A percentile compares a stretch with the other conserved stretches of the same genome.
Conservation (phyloP, 53 echinoderm and acorn worm genomes). For the Paracentrotus lividus region DNA sequence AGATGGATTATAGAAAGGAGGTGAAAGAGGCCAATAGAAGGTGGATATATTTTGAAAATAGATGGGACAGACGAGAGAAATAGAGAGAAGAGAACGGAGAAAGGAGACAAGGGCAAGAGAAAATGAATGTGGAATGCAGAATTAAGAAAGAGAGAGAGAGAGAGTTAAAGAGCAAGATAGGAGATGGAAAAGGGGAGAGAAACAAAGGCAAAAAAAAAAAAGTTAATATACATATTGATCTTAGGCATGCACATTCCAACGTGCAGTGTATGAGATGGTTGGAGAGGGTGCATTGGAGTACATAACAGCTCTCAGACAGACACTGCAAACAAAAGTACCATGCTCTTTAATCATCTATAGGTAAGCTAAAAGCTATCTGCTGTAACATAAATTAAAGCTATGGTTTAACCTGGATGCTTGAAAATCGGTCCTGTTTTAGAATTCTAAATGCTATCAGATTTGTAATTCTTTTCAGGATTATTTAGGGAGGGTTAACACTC, state of each 20-base stretch:
- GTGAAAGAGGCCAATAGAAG: not conserved
- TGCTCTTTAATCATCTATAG: not conserved
- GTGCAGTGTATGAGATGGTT: conserved; percentile 33
- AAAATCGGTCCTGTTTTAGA: not conserved
- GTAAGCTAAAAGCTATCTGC: not conserved
- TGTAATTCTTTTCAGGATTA: too few relatives aligned
- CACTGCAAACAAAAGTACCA: conserved; percentile 34
- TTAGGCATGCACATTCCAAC: conserved; percentile 57
- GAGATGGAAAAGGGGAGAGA: not conserved
- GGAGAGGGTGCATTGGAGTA: not conserved
- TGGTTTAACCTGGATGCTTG: not conserved
- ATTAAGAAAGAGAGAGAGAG: not conserved
- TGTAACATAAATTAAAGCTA: not conserved
- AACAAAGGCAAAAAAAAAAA: not conserved
- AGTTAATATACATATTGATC: not conserved
- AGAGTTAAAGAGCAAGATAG: not conserved
- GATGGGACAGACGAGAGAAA: not conserved
- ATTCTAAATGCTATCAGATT: not conserved
- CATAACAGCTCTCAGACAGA: not conserved
- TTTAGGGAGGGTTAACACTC: too few relatives aligned
- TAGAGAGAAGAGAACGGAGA: not conserved
- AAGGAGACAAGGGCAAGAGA: not conserved
- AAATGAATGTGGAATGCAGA: not conserved
- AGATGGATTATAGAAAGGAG: not conserved
- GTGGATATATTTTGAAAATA: too few relatives aligned